Conservation (phyloP, 1,140 invertebrate genomes). For the Drosophila triauraria region DNA sequence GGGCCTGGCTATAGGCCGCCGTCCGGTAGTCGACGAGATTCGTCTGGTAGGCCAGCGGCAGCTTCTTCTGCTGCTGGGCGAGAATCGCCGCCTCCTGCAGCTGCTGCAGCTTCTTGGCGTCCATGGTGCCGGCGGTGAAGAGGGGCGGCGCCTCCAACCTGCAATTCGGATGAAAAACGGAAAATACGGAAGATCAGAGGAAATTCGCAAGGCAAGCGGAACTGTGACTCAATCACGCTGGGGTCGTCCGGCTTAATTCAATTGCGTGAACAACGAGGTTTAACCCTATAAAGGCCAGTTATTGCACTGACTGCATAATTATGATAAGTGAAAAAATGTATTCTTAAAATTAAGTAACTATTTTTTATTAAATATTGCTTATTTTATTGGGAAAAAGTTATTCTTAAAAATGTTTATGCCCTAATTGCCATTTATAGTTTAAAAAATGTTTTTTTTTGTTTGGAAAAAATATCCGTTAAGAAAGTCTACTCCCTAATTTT, state of each 20-base stretch:
- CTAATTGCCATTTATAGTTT: too few species aligned
- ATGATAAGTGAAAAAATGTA: not conserved
- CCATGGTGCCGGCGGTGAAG: conserved; percentile 88
- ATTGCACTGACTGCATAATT: not conserved
- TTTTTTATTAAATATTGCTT: too few species aligned
- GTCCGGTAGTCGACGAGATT: conserved; percentile 79
- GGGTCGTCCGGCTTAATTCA: conserved; percentile 54
- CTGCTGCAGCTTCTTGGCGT: conserved; percentile 88
- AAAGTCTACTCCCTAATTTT: not conserved
- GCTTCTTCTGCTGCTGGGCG: conserved; percentile 84
- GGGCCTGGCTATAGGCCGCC: conserved; percentile 75
- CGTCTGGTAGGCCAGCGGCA: conserved; percentile 82
- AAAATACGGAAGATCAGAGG: conserved; percentile 20
- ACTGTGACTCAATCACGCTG: conserved; percentile 51
- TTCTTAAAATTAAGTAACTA: too few species aligned
- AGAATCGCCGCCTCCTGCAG: conserved; percentile 70
- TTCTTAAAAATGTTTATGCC: too few species aligned
- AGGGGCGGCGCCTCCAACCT: conserved; percentile 90
- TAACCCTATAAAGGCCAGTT: not conserved
- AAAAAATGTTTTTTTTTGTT: too few species aligned
- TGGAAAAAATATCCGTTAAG: too few species aligned
- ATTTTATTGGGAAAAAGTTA: too few species aligned
- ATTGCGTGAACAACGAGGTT: conserved; percentile 33
- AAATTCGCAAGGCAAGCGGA: conserved; percentile 8
- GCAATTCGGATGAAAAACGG: conserved; percentile 74